Conservation (phyloP, 1,140 invertebrate genomes). For the Macrobrachium nipponense region DNA sequence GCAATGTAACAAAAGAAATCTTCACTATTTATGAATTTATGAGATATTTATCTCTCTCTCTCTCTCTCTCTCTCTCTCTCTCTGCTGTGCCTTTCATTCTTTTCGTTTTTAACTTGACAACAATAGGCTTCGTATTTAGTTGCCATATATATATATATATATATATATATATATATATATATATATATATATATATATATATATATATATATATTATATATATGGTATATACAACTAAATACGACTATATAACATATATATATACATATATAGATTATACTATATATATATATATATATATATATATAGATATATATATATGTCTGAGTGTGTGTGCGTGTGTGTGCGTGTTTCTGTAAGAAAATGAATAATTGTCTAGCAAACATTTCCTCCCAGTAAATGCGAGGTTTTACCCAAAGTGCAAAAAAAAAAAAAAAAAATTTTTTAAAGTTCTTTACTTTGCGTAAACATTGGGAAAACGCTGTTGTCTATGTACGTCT, state of each 20-base stretch:
- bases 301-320: background rate
- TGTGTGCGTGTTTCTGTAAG: background rate
- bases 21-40: background rate
- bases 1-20: background rate
- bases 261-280: background rate
- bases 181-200: conserved; percentile 17
- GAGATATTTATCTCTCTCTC: background rate
- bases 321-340: background rate
- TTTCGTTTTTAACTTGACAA: background rate
- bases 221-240: too few species aligned
- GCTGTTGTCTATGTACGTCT: background rate
- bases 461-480: too few species aligned
- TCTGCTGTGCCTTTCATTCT: background rate
- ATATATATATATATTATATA: conserved; percentile 5
- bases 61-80: background rate
- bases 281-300: conserved; percentile 4
- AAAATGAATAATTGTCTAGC: too few species aligned
- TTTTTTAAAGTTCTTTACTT: too few species aligned
- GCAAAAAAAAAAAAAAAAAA: too few species aligned
- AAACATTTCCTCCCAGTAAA: too few species aligned
- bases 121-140: too few species aligned
- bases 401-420: too few species aligned
- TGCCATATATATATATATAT: background rate
- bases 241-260: background rate
- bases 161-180: conserved; percentile 1